Base-by-base conservation (phyloP, 1,140 invertebrate genomes). In the Pseudomyrmex cubaensis region DNA sequence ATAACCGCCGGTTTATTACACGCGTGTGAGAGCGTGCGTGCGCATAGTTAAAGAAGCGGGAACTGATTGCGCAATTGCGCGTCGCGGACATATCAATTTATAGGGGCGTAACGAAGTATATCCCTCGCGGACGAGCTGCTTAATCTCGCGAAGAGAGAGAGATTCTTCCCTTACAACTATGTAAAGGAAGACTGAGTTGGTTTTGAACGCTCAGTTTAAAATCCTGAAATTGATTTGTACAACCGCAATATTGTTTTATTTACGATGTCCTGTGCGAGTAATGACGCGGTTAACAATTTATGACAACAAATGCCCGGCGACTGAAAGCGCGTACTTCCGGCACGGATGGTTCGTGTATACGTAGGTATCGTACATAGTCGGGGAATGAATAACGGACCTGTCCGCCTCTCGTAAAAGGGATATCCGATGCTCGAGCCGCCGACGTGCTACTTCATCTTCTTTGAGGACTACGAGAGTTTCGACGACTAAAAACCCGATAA, bases 391-490 rank as follows among this genome's bases (percentile, higher is more conserved):
- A 89, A 89, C 88, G 88, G 88, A 73, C 82, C 82, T 85, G 85
- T 89, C 85, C 87, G 87, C 82, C 86, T 87, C 76, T 85, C 88
- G 82, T 84, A 87, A 89, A 87, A 87, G 88, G 87, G 76, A 80
- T 80, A 80, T 80, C 76, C 76, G 76, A 80, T 72, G 76, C 66
- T 80, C 76, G 66, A 77, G 73, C 88, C 80, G 89, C 88, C 86
- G 89, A 90, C 88, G 87, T 88, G 90, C 90, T 89, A 91, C 90
- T 91, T 91, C 89, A 91, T 92, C 90, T 91, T 91, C 90, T 87
- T 84, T 83, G 86, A 75, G 85, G 87, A 86, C 89, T 86, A 90
- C 67, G 88, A 70, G 82, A 80, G 63, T 67, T 85, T 89, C 76
- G 86, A 83, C 80, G 76, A 82, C 64, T 83, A 90, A 89, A 91